Evolutionary conservation across 2,113 vertebrate genomes (phyloP).

Genomic region (Lichenostomus cassidix): DNA sequence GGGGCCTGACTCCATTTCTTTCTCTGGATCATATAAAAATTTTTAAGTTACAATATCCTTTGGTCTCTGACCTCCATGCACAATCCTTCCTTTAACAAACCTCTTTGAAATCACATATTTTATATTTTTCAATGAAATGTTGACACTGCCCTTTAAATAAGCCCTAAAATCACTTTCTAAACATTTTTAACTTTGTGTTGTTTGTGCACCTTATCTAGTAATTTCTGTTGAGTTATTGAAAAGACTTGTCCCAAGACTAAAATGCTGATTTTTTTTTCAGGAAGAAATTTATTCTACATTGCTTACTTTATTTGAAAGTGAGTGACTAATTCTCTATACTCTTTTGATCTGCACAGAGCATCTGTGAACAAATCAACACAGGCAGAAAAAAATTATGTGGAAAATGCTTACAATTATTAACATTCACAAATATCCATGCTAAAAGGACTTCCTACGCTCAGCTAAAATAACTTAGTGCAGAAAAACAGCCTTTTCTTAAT

Average conservation of each 20-base stretch:
- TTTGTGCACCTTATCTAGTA: not conserved
- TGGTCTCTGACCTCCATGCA: not conserved
- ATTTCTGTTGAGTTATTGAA: not conserved
- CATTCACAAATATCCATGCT: not conserved
- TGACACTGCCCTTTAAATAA: not conserved
- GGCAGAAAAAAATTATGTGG: not conserved
- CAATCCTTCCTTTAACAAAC: not conserved
- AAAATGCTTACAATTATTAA: not conserved
- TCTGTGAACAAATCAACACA: not conserved
- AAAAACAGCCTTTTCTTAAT: not conserved
- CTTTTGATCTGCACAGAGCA: not conserved
- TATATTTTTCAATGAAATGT: not conserved
- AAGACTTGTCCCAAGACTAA: not conserved
- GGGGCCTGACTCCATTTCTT: not conserved
- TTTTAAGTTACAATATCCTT: not conserved
- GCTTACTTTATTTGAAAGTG: not conserved
- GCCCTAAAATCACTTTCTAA: not conserved
- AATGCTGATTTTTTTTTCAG: not conserved
- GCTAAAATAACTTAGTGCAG: not conserved
- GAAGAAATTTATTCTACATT: not conserved
- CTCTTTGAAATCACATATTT: not conserved
- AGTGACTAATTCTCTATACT: not conserved
- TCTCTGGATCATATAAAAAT: not conserved
- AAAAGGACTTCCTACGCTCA: not conserved
- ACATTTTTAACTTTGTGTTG: not conserved